Conservation (phyloP, 2,888 invertebrate genomes). For the Empis stercorea region DNA sequence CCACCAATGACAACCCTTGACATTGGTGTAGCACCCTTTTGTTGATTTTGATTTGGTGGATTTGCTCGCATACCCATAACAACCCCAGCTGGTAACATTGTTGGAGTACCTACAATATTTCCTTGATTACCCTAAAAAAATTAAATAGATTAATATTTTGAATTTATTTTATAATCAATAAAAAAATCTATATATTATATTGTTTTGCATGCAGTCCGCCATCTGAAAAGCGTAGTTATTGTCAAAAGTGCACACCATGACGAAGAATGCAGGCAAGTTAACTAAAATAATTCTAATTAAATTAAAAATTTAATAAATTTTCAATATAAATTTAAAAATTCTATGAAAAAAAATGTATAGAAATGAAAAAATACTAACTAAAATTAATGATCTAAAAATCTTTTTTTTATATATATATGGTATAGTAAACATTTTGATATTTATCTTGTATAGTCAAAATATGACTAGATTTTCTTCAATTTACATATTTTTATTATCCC, state of each 20-base stretch:
- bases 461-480: no score
- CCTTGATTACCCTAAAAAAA: constrained; percentile 40
- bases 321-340: no score
- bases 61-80: constrained; percentile 74
- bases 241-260: constrained; percentile 9
- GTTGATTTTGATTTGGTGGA: constrained; percentile 51
- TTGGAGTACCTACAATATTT: constrained; percentile 45
- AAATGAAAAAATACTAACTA: no score
- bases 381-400: no score
- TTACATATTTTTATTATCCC: no score
- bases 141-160: background rate
- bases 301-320: no score
- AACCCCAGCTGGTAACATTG: constrained; percentile 61
- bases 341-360: no score
- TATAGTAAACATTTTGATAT: no score
- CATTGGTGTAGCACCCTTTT: constrained; percentile 61
- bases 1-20: constrained; percentile 73
- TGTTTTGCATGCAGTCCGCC: background rate
- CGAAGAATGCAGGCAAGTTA: background rate
- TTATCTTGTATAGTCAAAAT: no score
- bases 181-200: background rate
- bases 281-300: no score
- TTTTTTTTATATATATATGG: no score
- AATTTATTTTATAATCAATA: background rate
- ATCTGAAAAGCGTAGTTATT: constrained; percentile 2